phyloP scores from a whole-genome alignment of 2,113 vertebrate genomes.

The Nanorana parkeri region DNA sequence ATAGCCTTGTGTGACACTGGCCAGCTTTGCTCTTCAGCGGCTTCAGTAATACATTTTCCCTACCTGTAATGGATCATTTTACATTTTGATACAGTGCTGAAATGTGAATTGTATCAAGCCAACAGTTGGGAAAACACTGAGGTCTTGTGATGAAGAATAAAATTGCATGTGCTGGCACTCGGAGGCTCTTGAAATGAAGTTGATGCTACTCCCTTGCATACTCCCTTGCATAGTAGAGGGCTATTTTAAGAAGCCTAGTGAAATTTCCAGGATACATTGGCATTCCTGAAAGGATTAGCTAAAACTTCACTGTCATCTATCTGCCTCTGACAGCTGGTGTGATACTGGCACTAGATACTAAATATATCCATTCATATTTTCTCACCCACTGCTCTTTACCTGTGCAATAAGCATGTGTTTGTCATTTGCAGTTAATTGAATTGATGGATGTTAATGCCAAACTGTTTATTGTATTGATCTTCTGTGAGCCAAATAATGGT shows the following conservation, averaged over 20 bases:
- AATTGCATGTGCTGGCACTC: constrained; percentile 62
- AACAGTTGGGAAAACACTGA: not conserved
- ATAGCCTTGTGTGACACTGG: no score
- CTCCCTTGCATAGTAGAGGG: constrained; percentile 65
- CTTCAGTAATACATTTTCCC: no score
- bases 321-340: constrained; percentile 75
- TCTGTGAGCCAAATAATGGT: no score
- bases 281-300: constrained; percentile 78
- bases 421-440: no score
- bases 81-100: no score
- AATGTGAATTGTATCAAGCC: not conserved
- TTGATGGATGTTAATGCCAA: no score
- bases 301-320: constrained; percentile 74
- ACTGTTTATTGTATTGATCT: no score
- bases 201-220: no score
- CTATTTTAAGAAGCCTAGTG: constrained; percentile 74
- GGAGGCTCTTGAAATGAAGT: constrained; percentile 70
- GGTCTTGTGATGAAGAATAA: constrained; percentile 65
- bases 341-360: constrained; percentile 75
- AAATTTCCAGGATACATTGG: constrained; percentile 75
- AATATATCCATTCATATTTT: constrained; percentile 72
- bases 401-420: constrained; percentile 1
- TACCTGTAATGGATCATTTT: no score
- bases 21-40: no score
- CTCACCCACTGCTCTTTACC: constrained; percentile 29